Evolutionary conservation across 2,888 invertebrate species (phyloP), one percentile per base, ranked within the genome.

Genomic region (Papilio protenor): DNA sequence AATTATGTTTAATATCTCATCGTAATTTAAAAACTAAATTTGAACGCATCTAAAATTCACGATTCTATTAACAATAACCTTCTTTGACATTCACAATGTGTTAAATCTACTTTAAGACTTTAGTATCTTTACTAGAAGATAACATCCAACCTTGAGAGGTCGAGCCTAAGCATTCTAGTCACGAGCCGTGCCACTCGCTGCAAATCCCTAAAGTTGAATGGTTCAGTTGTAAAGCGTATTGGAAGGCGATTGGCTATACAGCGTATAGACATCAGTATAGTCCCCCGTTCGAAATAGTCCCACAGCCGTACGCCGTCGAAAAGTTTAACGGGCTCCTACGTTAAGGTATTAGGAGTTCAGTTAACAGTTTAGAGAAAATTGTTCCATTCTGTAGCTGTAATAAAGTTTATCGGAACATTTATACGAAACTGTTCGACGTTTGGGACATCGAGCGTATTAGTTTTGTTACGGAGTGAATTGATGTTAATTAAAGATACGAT

Each of bases 161-260:
- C 72, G 72, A 75, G 55, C 57, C 77, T 72, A 73, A 69, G 33
- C 78, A 81, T 81, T 82, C 82, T 14, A 23, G 80, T 82, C 82
- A 82, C 82, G 82, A 79, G 16, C 78, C 40, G 76, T 55, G 49
- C 40, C 78, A 64, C 77, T 80, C 79, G 79, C 76, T 80, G 73
- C 77, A 71, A 77, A 77, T 76, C 80, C 77, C 80, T 76, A 80
- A 79, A 80, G 79, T 82, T 84, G 83, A 84, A 85, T 84, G 81
- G 81, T 79, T 79, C 79, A 59, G 76, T 80, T 82, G 82, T 85
- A 83, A 85, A 86, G 84, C 84, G 83, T 87, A 86, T 84, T 80
- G 84, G 75, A 82, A 81, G 77, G 73, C 79, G 76, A 79, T 80
- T 77, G 76, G 59, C 71, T 61, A 47, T 52, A 71, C 21, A 69